Percentiles rank a stretch among this genome's conserved stretches.
Conservation (phyloP, 2,888 invertebrate genomes). For the Amblyteles armatorius region DNA sequence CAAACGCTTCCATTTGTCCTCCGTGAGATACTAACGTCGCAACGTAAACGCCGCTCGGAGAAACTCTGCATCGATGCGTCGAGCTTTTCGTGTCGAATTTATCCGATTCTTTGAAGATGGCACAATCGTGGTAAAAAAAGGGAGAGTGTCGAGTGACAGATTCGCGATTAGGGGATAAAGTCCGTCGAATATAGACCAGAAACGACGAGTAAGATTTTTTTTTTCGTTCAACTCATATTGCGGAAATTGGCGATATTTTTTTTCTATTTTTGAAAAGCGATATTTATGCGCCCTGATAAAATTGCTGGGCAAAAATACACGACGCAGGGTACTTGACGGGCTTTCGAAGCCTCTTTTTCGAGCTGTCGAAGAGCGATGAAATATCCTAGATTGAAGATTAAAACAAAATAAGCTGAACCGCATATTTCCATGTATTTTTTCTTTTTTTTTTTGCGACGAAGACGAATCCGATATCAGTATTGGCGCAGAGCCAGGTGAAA, state of each 20-base stretch:
- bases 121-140: background rate
- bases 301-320: too few relatives aligned
- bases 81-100: conserved; percentile 2
- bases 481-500: background rate
- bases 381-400: too few relatives aligned
- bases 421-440: too few relatives aligned
- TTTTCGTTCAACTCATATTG: background rate
- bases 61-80: conserved; percentile 11
- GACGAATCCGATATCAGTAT: too few relatives aligned
- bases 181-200: background rate
- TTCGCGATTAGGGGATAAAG: background rate
- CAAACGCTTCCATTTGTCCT: conserved; percentile 21
- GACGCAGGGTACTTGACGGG: too few relatives aligned
- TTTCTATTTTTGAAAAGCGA: too few relatives aligned
- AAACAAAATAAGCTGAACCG: too few relatives aligned
- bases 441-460: background rate
- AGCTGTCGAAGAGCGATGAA: too few relatives aligned
- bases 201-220: background rate
- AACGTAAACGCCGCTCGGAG: conserved; percentile 43
- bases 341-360: too few relatives aligned
- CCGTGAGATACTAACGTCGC: conserved; percentile 11
- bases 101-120: background rate
- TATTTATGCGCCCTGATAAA: too few relatives aligned
- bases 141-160: background rate
- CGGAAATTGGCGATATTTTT: too few relatives aligned